These are phyloP conservation scores for Microtus pennsylvanicus DNA, from an alignment of 2,113 vertebrate species.

Conservation along the genomic window DNA sequence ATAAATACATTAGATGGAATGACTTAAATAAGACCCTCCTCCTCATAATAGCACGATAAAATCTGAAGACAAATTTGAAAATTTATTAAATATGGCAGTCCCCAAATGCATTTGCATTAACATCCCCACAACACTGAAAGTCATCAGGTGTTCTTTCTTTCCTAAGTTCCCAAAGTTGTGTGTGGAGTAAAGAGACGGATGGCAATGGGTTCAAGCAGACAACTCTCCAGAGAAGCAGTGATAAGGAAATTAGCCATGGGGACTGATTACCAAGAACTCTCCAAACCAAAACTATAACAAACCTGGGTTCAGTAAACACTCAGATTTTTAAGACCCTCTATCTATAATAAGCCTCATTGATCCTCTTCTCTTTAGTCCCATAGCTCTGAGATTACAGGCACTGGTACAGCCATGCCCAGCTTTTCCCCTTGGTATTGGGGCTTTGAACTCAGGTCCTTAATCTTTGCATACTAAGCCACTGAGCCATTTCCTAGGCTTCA, in stretches of 20 bases:
- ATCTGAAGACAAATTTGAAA: conserved; percentile 19
- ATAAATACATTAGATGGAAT: neutral
- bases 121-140: neutral
- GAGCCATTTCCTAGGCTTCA: neutral
- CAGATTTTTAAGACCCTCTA: neutral
- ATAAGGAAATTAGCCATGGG: neutral
- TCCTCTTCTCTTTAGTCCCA: neutral
- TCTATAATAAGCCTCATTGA: no score
- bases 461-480: neutral
- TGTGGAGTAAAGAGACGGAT: neutral
- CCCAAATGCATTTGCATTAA: neutral
- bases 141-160: neutral
- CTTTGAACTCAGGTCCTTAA: neutral
- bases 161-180: neutral
- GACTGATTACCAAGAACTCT: neutral
- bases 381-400: neutral
- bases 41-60: neutral
- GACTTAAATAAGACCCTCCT: conserved; percentile 17
- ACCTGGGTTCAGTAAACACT: neutral
- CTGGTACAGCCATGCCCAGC: neutral
- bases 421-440: neutral
- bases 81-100: neutral
- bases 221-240: neutral
- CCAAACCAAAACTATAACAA: neutral
- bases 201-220: neutral